Base-by-base conservation (phyloP, 1,140 invertebrate genomes). In the Drosophila pruinosa region DNA sequence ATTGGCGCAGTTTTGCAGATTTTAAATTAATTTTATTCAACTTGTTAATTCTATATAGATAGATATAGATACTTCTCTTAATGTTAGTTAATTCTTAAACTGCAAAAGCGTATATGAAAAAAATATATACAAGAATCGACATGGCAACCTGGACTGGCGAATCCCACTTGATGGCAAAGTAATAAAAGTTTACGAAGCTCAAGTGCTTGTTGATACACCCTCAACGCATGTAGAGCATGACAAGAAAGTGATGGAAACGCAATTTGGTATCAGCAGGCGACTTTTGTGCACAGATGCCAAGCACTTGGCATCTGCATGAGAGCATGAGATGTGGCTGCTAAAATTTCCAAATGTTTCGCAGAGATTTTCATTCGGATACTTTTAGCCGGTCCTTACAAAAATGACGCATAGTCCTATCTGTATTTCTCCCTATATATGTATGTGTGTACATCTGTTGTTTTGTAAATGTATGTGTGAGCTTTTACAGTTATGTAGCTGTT, bases 351-450 rank as follows among this genome's bases (percentile, higher is more conserved):
- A 71, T 61, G 70, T 41, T 80, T 85, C 22, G 72, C 80, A 85
- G 67, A 62, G 80, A 83, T 83, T 83, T 83, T 81, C 73, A 86
- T 80, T 85, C 24, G 47, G 77, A 74, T 72, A 86, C 82, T 62
- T 56, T 57, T 58, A 52, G 43, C 53, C 41, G 28, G 31, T 12
- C 31, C 31, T n/a, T 4, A 39, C 15, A 28, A 34, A 39, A 65
- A 39, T 47, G 12, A 45, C 21, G 31, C 39, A 12, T 10, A 43
- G 14, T 22, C 22, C n/a, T 21, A 12, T 21, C 14, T 43, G 41
- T 45, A 47, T 47, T 3, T 28, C 31, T 3, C n/a, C n/a, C 3
- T 34, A 10, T 34, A 34, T 34, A 34, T 34, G 24, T 31, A 39
- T 8, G 4, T 19, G 26, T 28, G 2, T 48, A 22, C 22, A 45